Evolutionary conservation across 2,113 vertebrate genomes (phyloP).

Genomic region (Bungarus multicinctus): DNA sequence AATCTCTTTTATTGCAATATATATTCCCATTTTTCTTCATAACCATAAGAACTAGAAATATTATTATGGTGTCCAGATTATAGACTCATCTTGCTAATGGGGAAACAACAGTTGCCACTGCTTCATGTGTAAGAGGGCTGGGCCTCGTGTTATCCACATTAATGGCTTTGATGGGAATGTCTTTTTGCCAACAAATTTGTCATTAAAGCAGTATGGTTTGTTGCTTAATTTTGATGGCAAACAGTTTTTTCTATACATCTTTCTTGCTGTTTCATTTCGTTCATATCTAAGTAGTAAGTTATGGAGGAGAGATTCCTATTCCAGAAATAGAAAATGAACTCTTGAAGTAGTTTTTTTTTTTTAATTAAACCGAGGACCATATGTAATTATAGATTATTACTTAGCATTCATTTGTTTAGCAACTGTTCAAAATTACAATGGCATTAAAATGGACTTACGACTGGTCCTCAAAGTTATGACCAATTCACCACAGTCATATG

Average conservation of each 20-base stretch:
- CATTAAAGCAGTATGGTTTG: not conserved
- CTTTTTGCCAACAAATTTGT: not conserved
- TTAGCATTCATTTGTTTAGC: not conserved
- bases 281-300: not conserved
- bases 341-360: not conserved
- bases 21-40: not conserved
- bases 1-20: not conserved
- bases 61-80: not conserved
- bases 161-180: not conserved
- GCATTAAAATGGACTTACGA: not conserved
- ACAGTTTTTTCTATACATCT: not conserved
- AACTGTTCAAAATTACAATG: not conserved
- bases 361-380: not conserved
- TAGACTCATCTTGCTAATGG: not conserved
- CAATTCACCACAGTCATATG: not conserved
- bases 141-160: not conserved
- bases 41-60: not conserved
- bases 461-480: not conserved
- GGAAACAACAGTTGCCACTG: not conserved
- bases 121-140: not conserved
- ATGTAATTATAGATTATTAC: not conserved
- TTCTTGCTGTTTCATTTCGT: not conserved
- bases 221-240: not conserved
- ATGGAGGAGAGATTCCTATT: not conserved
- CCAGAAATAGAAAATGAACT: not conserved